Conservation (phyloP, 2,888 invertebrate species). For the Scaeva pyrastri region DNA sequence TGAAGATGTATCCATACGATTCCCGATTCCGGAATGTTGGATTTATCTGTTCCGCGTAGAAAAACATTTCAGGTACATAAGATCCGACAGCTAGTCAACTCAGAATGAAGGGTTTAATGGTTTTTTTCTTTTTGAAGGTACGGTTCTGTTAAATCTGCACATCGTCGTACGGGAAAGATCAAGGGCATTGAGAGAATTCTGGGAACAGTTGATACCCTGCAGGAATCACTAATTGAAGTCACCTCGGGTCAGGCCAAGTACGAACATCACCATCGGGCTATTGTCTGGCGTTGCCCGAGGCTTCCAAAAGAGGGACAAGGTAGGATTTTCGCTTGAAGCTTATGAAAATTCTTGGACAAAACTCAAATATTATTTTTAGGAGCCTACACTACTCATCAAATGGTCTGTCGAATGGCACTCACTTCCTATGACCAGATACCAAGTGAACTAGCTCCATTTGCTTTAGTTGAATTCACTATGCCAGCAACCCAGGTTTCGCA, state of each 20-base stretch:
- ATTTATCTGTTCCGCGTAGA: slow-evolving; percentile 99
- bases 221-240: slow-evolving; percentile 96
- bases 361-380: slow-evolving; percentile 85
- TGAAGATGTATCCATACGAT: slow-evolving; percentile 97
- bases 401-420: slow-evolving; percentile 96
- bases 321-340: slow-evolving; percentile 80
- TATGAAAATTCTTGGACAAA: neutral
- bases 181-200: slow-evolving; percentile 96
- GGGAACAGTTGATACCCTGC: slow-evolving; percentile 95
- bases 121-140: slow-evolving; percentile 86
- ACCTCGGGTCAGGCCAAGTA: slow-evolving; percentile 99
- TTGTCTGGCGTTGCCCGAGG: slow-evolving; percentile 99
- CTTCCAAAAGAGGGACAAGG: slow-evolving; percentile 99
- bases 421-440: slow-evolving; percentile 99
- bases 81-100: neutral
- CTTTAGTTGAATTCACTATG: slow-evolving; percentile 99
- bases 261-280: slow-evolving; percentile 98
- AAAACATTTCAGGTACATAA: slow-evolving; percentile 93
- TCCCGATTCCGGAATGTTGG: slow-evolving; percentile 99
- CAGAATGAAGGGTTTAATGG: neutral
- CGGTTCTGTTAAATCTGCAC: slow-evolving; percentile 98
- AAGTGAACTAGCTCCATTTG: slow-evolving; percentile 94
- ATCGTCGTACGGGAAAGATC: slow-evolving; percentile 94
- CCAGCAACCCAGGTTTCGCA: slow-evolving; percentile 98
- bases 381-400: slow-evolving; percentile 98